Percentiles rank a stretch among this genome's conserved stretches.
These are phyloP conservation scores for Gopherus evgoodei DNA, from an alignment of 2,113 vertebrate genomes.

Conservation along the genomic window DNA sequence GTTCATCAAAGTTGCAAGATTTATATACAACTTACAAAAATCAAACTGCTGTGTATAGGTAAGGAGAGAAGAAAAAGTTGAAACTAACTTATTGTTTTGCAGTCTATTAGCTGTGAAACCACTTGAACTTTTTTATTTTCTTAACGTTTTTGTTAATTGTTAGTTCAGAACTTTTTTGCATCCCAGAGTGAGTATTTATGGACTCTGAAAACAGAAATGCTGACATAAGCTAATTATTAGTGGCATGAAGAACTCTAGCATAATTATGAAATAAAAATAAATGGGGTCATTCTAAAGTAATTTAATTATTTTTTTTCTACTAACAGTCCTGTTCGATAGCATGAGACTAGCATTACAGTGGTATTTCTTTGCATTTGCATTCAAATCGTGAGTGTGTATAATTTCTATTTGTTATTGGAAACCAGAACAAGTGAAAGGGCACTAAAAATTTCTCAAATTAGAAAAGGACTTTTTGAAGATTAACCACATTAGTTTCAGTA, in stretches of 20 bases:
- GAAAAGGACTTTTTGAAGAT: neutral
- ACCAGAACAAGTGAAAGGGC: neutral
- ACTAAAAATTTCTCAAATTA: neutral
- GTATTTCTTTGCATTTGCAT: neutral
- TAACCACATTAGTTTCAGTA: neutral
- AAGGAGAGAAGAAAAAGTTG: neutral
- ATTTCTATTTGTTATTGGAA: slow-evolving; percentile 7
- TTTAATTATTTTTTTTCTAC: slow-evolving; percentile 1
- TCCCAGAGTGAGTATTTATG: neutral
- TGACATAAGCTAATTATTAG: neutral
- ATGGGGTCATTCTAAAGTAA: slow-evolving; percentile 27
- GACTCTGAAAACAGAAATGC: neutral
- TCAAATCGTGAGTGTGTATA: slow-evolving; percentile 9
- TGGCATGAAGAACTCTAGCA: neutral
- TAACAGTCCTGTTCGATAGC: neutral
- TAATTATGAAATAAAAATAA: slow-evolving; percentile 43
- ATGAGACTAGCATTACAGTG: neutral
- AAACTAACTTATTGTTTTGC: neutral
- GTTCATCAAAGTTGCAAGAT: neutral
- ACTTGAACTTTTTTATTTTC: neutral
- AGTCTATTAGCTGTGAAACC: neutral
- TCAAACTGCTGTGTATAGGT: neutral
- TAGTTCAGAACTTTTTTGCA: neutral
- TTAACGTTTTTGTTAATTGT: neutral
- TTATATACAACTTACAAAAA: neutral